phyloP scores from a whole-genome alignment of 2,888 invertebrate genomes.

The Exocentrus adspersus region DNA sequence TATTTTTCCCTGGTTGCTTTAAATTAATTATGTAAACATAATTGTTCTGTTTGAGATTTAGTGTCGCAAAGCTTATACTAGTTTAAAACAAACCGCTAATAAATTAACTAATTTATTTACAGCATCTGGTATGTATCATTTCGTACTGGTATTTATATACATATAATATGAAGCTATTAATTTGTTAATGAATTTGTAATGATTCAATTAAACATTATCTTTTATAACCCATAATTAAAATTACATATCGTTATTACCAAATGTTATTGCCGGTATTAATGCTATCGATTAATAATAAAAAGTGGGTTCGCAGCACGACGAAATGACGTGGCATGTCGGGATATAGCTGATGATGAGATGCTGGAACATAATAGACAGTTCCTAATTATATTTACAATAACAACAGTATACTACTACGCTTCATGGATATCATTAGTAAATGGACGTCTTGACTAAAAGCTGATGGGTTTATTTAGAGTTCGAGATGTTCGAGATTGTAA shows the following conservation, averaged over 20 bases:
- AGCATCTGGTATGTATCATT: slow-evolving; percentile 27
- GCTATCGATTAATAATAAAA: slow-evolving; percentile 9
- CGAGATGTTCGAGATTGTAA: no score
- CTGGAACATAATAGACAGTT: no score
- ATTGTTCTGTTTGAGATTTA: background rate
- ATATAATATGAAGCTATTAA: slow-evolving; percentile 36
- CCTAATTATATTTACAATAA: no score
- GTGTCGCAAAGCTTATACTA: slow-evolving; percentile 1
- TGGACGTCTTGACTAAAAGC: no score
- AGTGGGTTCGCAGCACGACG: background rate
- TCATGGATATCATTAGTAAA: no score
- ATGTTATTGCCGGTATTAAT: slow-evolving; percentile 8
- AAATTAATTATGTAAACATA: background rate
- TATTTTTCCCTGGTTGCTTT: no score
- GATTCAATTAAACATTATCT: slow-evolving; percentile 40
- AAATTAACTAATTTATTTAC: slow-evolving; percentile 15
- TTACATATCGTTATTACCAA: slow-evolving; percentile 19
- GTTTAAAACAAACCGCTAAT: slow-evolving; percentile 1
- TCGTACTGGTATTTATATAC: slow-evolving; percentile 32
- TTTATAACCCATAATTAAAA: slow-evolving; percentile 29
- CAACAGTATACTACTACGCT: no score
- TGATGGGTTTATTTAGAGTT: no score
- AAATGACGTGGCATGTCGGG: background rate
- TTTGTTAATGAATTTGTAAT: slow-evolving; percentile 41
- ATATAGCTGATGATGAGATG: no score